Evolutionary conservation across 2,888 invertebrate genomes (phyloP).

Genomic region (Xanthostigma xanthostigma): DNA sequence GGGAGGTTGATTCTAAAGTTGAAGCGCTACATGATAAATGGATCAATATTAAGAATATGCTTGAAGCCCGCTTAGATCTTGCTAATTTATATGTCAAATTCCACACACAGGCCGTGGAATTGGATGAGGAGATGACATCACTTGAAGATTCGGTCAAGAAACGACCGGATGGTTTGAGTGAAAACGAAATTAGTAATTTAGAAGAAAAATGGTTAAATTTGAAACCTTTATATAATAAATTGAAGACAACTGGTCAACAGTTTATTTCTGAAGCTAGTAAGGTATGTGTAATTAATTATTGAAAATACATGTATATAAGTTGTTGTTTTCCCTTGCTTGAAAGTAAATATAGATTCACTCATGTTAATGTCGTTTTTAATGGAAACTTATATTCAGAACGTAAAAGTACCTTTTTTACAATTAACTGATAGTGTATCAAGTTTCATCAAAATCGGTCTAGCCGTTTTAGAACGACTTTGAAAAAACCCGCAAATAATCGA

Average conservation of each 20-base stretch:
- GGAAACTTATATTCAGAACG: too few species aligned
- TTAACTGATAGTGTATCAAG: too few species aligned
- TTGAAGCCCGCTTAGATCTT: conserved; percentile 48
- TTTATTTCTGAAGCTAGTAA: conserved; percentile 45
- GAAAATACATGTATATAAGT: neutral
- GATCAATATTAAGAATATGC: conserved; percentile 41
- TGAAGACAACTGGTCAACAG: conserved; percentile 49
- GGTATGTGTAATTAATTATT: conserved; percentile 29
- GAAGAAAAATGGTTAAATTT: conserved; percentile 52
- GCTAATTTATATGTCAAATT: conserved; percentile 55
- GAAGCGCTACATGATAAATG: conserved; percentile 46
- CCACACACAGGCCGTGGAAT: conserved; percentile 49
- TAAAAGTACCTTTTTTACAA: too few species aligned
- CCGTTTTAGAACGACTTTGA: neutral
- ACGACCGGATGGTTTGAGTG: conserved; percentile 32
- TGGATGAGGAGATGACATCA: conserved; percentile 47
- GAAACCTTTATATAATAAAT: conserved; percentile 44
- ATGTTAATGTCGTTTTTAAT: too few species aligned
- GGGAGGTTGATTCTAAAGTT: conserved; percentile 46
- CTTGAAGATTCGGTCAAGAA: conserved; percentile 43
- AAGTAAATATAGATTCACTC: too few species aligned
- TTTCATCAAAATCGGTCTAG: neutral
- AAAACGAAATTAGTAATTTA: conserved; percentile 31
- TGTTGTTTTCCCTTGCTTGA: too few species aligned
- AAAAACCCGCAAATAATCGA: neutral